A percentile compares a stretch with the other conserved stretches of the same genome.
phyloP scores from a whole-genome alignment of 2,888 invertebrate genomes.

The Rhorus exstirpatorius region DNA sequence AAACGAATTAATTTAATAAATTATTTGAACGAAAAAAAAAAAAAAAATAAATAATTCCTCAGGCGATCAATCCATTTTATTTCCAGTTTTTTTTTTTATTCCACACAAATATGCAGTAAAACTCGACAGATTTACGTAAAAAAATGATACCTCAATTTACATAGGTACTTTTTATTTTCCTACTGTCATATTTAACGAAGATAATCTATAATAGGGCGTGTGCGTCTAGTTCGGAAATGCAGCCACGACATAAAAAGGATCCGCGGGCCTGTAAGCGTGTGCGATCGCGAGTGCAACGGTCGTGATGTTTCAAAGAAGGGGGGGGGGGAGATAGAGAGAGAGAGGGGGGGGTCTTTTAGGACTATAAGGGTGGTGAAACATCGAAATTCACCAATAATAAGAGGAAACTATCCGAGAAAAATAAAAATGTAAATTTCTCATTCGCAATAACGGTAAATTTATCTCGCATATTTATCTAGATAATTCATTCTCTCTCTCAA shows the following conservation, averaged over 20 bases:
- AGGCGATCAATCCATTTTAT: no score
- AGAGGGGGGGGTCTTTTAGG: slow-evolving; percentile 18
- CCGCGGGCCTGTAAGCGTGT: slow-evolving; percentile 50
- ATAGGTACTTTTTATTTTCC: background rate
- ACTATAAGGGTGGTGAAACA: slow-evolving; percentile 25
- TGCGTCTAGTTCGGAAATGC: slow-evolving; percentile 62
- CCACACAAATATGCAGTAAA: no score
- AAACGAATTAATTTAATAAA: background rate
- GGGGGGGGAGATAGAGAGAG: slow-evolving; percentile 17
- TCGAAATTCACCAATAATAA: slow-evolving; percentile 19
- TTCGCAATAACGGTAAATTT: background rate
- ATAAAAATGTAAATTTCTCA: background rate
- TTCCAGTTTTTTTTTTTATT: no score
- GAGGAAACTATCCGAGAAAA: background rate
- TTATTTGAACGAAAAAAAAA: no score
- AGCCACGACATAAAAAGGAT: slow-evolving; percentile 52
- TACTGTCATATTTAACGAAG: slow-evolving; percentile 28
- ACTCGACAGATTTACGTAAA: no score
- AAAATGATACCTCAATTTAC: background rate
- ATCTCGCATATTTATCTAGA: no score
- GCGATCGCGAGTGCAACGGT: slow-evolving; percentile 54
- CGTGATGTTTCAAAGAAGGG: slow-evolving; percentile 49
- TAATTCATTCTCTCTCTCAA: no score
- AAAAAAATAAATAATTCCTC: no score
- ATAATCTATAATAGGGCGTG: slow-evolving; percentile 59